Evolutionary conservation across 2,888 invertebrate genomes (phyloP).

Genomic region (Leptopterna dolabrata): DNA sequence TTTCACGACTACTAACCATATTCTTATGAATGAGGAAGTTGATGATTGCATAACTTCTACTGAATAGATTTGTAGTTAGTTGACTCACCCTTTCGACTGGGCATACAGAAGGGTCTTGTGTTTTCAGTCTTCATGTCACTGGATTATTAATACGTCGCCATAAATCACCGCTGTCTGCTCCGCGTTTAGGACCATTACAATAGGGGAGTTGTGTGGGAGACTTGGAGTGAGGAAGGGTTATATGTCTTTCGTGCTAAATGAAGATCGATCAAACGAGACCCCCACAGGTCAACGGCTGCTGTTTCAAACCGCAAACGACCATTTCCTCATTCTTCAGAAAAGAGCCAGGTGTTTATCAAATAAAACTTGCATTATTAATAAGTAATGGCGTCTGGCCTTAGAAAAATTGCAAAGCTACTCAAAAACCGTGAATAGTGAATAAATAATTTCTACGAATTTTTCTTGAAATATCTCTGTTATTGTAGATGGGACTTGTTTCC

Average conservation of each 20-base stretch:
- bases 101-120: not conserved
- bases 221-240: not conserved
- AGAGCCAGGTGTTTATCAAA: not conserved
- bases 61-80: not conserved
- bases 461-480: too few species aligned
- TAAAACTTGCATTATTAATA: too few species aligned
- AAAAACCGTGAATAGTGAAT: too few species aligned
- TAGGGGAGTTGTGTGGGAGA: not conserved
- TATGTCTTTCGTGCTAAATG: slow-evolving; percentile 1
- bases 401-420: too few species aligned
- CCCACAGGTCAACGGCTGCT: not conserved
- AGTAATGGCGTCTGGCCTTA: too few species aligned
- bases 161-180: not conserved
- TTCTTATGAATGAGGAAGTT: too few species aligned
- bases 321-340: not conserved
- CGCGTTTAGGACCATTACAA: not conserved
- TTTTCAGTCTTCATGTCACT: not conserved
- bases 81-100: not conserved
- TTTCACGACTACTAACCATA: too few species aligned
- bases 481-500: too few species aligned
- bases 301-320: not conserved
- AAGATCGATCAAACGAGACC: not conserved
- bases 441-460: too few species aligned
- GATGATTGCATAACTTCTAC: too few species aligned
- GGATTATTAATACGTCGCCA: not conserved